phyloP scores from a whole-genome alignment of 2,113 vertebrate species.

The Pomatorhinus ruficollis region DNA sequence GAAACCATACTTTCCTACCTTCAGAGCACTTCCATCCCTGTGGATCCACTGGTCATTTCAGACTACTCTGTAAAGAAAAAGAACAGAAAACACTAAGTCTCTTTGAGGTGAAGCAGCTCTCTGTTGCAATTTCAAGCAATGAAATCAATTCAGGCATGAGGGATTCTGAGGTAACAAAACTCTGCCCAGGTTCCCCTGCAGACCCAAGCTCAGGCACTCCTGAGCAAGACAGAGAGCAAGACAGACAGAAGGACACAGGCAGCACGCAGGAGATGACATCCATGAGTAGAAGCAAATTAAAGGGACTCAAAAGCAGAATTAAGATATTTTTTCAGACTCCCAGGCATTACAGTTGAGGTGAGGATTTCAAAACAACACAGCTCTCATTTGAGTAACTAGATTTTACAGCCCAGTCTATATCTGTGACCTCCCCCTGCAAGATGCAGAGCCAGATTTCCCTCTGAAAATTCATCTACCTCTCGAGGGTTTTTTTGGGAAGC shows the following conservation, averaged over 20 bases:
- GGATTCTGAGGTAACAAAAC: background rate
- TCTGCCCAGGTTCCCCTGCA: background rate
- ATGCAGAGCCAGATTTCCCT: background rate
- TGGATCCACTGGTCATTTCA: background rate
- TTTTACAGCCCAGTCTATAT: background rate
- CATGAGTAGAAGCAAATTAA: background rate
- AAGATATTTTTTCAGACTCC: background rate
- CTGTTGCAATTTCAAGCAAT: background rate
- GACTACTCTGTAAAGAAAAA: background rate
- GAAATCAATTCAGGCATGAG: background rate
- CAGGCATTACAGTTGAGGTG: background rate
- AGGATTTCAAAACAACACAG: background rate
- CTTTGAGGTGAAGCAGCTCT: background rate
- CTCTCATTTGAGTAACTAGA: background rate
- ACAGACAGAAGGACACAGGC: background rate
- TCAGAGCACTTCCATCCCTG: background rate
- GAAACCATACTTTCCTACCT: slow-evolving; percentile 16
- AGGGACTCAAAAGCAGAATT: background rate
- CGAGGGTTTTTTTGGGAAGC: background rate
- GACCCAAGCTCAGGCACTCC: background rate
- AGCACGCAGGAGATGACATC: background rate
- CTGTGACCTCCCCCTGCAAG: background rate
- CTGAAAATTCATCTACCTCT: background rate
- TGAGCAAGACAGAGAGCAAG: background rate
- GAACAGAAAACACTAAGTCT: background rate